These are phyloP conservation scores for Stegastes partitus DNA, from an alignment of 2,113 vertebrate genomes.

Conservation along the genomic window DNA sequence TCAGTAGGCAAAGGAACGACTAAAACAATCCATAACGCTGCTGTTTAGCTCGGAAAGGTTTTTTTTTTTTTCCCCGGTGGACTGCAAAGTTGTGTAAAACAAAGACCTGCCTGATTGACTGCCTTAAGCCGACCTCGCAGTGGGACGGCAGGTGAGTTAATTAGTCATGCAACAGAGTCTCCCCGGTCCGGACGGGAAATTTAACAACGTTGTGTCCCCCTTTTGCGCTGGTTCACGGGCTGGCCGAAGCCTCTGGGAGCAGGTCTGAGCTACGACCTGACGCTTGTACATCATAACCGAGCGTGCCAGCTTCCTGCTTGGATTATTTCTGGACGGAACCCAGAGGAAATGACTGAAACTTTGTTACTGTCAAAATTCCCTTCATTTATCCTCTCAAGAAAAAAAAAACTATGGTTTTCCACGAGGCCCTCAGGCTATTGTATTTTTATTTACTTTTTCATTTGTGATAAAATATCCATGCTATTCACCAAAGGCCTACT, in stretches of 20 bases:
- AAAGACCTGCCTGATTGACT: constrained; percentile 58
- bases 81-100: constrained; percentile 53
- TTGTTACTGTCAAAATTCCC: constrained; percentile 70
- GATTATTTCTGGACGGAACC: constrained; percentile 62
- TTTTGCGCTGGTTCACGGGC: not conserved
- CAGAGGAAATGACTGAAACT: constrained; percentile 72
- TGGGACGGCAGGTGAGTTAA: constrained; percentile 48
- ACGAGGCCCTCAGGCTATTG: constrained; percentile 64
- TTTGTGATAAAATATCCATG: constrained; percentile 86
- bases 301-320: constrained; percentile 49
- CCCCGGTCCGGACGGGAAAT: constrained; percentile 10
- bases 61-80: constrained; percentile 49
- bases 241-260: constrained; percentile 50
- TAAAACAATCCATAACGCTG: constrained; percentile 51
- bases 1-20: constrained; percentile 57
- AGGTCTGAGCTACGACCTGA: constrained; percentile 44
- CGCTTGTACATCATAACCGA: constrained; percentile 57
- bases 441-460: constrained; percentile 85
- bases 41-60: constrained; percentile 49
- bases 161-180: constrained; percentile 38
- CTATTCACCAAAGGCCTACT: constrained; percentile 81
- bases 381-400: constrained; percentile 69
- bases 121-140: constrained; percentile 34
- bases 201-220: not conserved
- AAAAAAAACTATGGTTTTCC: constrained; percentile 59